Conservation (phyloP, 2,113 vertebrate genomes). For the Erythrocercus mccallii region DNA sequence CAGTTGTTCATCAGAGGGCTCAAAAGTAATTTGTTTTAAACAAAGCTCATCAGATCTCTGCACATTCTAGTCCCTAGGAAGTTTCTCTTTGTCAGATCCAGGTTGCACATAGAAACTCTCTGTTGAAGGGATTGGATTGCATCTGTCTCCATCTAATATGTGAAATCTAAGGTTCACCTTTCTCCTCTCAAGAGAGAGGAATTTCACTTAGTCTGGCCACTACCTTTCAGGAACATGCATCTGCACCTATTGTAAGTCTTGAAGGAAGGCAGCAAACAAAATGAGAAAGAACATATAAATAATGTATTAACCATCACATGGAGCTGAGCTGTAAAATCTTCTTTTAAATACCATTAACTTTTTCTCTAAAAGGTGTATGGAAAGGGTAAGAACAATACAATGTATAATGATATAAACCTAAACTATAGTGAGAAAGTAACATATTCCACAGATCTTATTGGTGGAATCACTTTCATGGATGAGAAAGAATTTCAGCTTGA, state of each 20-base stretch:
- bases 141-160: background rate
- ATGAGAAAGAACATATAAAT: background rate
- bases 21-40: background rate
- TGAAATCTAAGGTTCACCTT: background rate
- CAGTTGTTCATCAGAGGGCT: background rate
- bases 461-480: background rate
- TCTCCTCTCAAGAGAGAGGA: background rate
- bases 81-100: background rate
- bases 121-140: background rate
- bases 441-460: background rate
- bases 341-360: background rate
- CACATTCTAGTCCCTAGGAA: background rate
- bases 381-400: background rate
- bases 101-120: background rate
- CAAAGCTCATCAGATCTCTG: background rate
- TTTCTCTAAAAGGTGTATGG: background rate
- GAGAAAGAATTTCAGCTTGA: background rate
- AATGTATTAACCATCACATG: background rate
- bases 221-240: background rate
- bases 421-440: background rate
- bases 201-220: background rate
- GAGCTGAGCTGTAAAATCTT: background rate
- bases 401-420: background rate
- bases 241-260: background rate
- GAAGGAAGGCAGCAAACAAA: background rate